These are phyloP conservation scores for Entomyzon cyanotis DNA, from an alignment of 2,113 vertebrate genomes.

Conservation along the genomic window DNA sequence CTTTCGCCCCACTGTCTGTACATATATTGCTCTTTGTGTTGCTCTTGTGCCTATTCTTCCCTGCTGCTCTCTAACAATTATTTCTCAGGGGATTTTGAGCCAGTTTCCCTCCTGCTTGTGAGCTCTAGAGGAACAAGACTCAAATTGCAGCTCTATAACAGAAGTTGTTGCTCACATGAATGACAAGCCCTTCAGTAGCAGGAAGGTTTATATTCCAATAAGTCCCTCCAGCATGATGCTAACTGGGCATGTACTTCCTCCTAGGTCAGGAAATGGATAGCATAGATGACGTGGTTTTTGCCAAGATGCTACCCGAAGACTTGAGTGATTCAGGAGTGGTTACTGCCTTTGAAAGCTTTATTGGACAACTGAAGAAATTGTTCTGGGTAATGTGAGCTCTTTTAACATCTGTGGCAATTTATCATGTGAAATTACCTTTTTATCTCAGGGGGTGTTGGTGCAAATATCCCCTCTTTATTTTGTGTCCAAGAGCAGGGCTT, in stretches of 20 bases:
- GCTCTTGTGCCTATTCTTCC: fast-evolving
- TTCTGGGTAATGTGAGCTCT: constrained; percentile 70
- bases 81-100: background rate
- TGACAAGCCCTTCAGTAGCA: background rate
- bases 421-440: background rate
- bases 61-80: background rate
- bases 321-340: constrained; percentile 56
- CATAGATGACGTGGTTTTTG: background rate
- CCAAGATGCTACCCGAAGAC: constrained; percentile 18
- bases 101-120: background rate
- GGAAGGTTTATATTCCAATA: background rate
- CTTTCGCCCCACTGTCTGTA: background rate
- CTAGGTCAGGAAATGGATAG: background rate
- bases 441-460: background rate
- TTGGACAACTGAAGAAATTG: constrained; percentile 70
- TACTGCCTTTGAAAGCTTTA: constrained; percentile 78
- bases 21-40: background rate
- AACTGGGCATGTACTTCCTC: background rate
- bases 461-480: background rate
- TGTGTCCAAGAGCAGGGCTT: background rate
- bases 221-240: background rate
- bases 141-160: background rate
- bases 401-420: background rate
- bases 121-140: background rate
- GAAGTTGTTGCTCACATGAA: background rate